Evolutionary conservation across 1,140 invertebrate genomes (phyloP), one percentile per base, ranked within the genome.

Genomic region (Campoletis sonorensis): DNA sequence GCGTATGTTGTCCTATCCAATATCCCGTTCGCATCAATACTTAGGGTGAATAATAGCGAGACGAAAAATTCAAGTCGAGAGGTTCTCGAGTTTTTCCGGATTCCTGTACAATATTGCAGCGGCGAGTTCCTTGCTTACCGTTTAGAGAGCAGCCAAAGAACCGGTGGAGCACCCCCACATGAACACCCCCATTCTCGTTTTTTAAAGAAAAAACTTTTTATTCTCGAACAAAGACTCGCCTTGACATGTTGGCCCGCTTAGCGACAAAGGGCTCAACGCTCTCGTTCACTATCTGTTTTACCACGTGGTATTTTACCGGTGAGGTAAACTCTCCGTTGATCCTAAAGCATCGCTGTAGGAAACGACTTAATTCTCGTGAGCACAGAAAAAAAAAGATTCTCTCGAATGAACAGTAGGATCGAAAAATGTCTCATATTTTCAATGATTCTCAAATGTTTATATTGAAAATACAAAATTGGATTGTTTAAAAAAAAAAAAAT

Each of bases 241-340:
- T 84, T 83, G 81, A 84, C 84, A 79, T 79, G 81, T 85, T 76
- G 80, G 80, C 54, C 76, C 76, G 81, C 79, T 81, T 73, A 23
- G 72, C 45, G 15, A 83, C 82, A 82, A 84, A 81, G 33, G 73
- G 58, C 68, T 64, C 80, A 82, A 82, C 54, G 40, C 40, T 45
- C 40, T 45, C 40, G 40, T 11, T 45, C 40, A 10, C 40, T 45
- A 45, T 45, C 40, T 58, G 54, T 58, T n/a, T 23, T 58, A n/a
- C 54, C 54, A 58, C 54, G 18, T 23, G 54, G 54, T 58, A 58
- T 58, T 58, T 58, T 58, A 58, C 16, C 54, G 54, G 54, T 58
- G 54, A 18, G 54, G 18, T 21, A 13, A n/a, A 58, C 18, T n/a
- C n/a, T 7, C n/a, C 54, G 54, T 58, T 23, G 54, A n/a, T 58